These are phyloP conservation scores for Stictonetta naevosa DNA, from an alignment of 2,113 vertebrate genomes.

Conservation along the genomic window DNA sequence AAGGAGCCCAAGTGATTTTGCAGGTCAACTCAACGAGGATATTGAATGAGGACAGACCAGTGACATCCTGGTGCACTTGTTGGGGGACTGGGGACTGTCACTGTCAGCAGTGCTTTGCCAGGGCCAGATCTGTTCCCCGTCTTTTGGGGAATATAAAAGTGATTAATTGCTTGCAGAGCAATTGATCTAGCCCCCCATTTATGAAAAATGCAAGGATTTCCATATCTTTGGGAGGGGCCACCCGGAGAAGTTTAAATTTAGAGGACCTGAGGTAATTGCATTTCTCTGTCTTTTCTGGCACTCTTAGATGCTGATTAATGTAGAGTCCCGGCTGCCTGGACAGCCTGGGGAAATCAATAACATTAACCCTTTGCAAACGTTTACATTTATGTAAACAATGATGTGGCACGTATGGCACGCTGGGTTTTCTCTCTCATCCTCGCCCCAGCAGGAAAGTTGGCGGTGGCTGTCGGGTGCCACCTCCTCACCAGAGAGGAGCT, in stretches of 20 bases:
- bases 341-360: conserved; percentile 69
- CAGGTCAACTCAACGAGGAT: neutral
- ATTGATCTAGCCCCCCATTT: conserved; percentile 42
- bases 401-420: rapidly evolving
- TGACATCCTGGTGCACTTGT: neutral
- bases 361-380: conserved; percentile 53
- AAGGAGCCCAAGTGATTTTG: neutral
- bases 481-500: neutral
- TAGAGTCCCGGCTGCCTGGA: conserved; percentile 13
- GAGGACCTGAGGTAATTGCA: conserved; percentile 54
- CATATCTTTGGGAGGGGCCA: conserved; percentile 44
- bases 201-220: conserved; percentile 5
- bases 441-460: neutral
- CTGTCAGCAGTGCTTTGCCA: neutral
- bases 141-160: neutral
- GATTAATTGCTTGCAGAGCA: conserved; percentile 55
- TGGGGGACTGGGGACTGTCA: neutral
- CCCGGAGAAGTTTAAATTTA: conserved; percentile 53
- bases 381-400: conserved; percentile 22
- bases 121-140: neutral
- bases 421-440: neutral
- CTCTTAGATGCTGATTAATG: conserved; percentile 74
- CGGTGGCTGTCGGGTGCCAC: neutral
- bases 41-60: rapidly evolving
- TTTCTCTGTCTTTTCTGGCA: conserved; percentile 67